Percentiles rank a stretch among this genome's conserved stretches.
Evolutionary conservation across 2,797 vertebrate genomes (phyloP).

Genomic region (Catamblyrhynchus diadema): DNA sequence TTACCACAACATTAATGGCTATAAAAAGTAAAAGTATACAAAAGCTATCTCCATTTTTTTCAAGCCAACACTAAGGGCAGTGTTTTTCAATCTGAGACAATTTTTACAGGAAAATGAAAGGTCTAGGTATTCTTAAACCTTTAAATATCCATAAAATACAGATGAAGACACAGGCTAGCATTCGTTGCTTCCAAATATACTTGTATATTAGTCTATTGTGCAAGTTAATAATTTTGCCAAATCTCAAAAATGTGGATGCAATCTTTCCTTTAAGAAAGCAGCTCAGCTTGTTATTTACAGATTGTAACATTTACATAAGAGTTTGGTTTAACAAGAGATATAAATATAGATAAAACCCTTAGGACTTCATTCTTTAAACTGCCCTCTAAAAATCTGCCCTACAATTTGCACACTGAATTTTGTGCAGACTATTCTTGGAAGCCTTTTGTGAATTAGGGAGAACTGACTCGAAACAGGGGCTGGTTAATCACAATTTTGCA

Average conservation of each 20-base stretch:
- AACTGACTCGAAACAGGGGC: conserved; percentile 78
- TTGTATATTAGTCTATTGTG: conserved; percentile 71
- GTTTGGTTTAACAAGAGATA: conserved; percentile 80
- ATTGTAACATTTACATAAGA: conserved; percentile 82
- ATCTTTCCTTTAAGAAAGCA: conserved; percentile 75
- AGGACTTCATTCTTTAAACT: conserved; percentile 81
- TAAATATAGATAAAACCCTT: conserved; percentile 82
- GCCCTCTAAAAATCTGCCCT: conserved; percentile 81
- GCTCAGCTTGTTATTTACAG: conserved; percentile 77
- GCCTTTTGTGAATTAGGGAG: conserved; percentile 79
- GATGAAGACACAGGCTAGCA: conserved; percentile 60
- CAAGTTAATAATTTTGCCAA: conserved; percentile 78
- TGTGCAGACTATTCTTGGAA: conserved; percentile 81
- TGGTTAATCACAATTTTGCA: conserved; percentile 83
- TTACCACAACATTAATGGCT: conserved; percentile 71
- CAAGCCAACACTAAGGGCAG: conserved; percentile 60
- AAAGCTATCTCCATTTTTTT: conserved; percentile 68
- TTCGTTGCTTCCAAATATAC: conserved; percentile 72
- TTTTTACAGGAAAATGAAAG: conserved; percentile 68
- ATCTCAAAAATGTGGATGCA: conserved; percentile 76
- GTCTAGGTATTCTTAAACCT: conserved; percentile 65
- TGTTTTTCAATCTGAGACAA: conserved; percentile 70
- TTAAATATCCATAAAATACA: conserved; percentile 68
- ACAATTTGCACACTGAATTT: conserved; percentile 81
- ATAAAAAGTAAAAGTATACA: conserved; percentile 71